Evolutionary conservation across 2,113 vertebrate species (phyloP).

Genomic region (Okapia johnstoni): DNA sequence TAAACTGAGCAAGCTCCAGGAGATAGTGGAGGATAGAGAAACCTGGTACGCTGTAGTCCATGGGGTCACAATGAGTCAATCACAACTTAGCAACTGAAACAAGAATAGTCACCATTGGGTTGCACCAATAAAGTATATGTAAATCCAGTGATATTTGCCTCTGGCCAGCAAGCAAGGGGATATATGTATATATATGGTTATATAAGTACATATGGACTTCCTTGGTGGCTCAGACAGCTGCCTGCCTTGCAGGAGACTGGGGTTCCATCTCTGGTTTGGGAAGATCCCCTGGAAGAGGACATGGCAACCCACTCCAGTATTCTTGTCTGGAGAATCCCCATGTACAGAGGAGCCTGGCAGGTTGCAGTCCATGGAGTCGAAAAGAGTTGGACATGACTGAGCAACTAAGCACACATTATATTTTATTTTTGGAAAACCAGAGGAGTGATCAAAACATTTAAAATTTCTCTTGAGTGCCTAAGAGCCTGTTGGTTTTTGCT

Average conservation of each 20-base stretch:
- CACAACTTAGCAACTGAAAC: background rate
- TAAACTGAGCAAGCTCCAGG: background rate
- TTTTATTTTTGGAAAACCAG: background rate
- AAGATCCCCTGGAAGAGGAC: background rate
- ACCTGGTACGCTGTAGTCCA: fast-evolving
- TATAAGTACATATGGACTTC: background rate
- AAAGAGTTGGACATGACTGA: background rate
- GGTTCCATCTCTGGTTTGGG: background rate
- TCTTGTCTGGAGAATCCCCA: background rate
- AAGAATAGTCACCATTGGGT: background rate
- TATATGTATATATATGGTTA: background rate
- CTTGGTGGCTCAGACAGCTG: background rate
- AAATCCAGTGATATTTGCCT: background rate
- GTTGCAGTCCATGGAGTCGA: background rate
- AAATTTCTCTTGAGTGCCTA: background rate
- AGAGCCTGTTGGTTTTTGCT: background rate
- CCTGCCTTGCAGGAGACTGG: background rate
- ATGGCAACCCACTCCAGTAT: background rate
- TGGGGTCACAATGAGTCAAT: background rate
- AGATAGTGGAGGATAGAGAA: background rate
- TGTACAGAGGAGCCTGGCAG: background rate
- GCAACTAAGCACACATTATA: background rate
- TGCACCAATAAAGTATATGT: background rate
- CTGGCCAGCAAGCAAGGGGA: background rate
- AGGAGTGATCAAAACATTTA: background rate